Conservation (phyloP, 2,888 invertebrate genomes). For the Xestia sexstrigata region DNA sequence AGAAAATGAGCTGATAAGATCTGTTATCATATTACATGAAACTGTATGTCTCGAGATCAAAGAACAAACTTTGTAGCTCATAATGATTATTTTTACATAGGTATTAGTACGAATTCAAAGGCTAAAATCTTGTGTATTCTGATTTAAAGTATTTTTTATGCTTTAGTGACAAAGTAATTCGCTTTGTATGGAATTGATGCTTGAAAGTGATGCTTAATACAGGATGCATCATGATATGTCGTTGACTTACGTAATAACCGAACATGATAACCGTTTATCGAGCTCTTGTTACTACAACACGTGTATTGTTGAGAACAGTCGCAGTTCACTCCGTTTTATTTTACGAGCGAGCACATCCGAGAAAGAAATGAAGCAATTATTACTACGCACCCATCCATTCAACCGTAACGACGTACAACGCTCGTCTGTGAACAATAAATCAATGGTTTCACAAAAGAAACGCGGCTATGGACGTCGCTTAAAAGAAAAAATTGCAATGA, state of each 20-base stretch:
- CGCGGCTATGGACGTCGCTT: constrained; percentile 66
- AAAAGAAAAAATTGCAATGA: constrained; percentile 65
- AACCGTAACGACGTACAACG: constrained; percentile 57
- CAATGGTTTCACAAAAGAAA: constrained; percentile 30
- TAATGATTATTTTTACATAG: constrained; percentile 65
- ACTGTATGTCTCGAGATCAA: constrained; percentile 35
- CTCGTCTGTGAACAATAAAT: constrained; percentile 45
- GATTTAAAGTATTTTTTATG: constrained; percentile 8
- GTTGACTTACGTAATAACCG: constrained; percentile 13
- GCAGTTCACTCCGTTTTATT: constrained; percentile 75
- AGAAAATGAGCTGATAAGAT: constrained; percentile 33
- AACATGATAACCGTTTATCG: constrained; percentile 34
- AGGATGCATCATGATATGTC: constrained; percentile 17
- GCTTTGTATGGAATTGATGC: constrained; percentile 18
- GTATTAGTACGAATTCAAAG: constrained; percentile 35
- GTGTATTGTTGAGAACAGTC: constrained; percentile 34
- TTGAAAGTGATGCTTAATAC: background rate
- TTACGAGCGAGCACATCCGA: constrained; percentile 72
- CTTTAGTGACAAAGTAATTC: constrained; percentile 7
- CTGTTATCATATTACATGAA: constrained; percentile 38
- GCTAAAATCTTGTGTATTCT: constrained; percentile 22
- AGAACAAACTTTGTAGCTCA: constrained; percentile 43
- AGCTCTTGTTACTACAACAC: constrained; percentile 40
- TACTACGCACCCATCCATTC: constrained; percentile 60
- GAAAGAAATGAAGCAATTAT: constrained; percentile 81